phyloP scores from a whole-genome alignment of 1,140 invertebrate species.

The Stegodyphus dumicola region DNA sequence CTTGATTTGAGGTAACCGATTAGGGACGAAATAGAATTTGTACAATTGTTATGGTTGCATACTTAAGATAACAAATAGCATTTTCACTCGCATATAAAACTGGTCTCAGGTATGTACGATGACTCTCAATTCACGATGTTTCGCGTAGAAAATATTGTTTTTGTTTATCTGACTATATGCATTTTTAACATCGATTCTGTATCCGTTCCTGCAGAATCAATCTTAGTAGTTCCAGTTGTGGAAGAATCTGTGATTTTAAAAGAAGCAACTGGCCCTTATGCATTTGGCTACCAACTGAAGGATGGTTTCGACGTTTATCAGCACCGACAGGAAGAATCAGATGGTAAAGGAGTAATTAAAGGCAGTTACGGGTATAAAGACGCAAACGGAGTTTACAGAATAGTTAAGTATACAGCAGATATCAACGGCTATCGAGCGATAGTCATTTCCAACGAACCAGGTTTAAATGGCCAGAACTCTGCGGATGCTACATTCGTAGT shows the following conservation, averaged over 20 bases:
- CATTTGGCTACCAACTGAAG: conserved; percentile 61
- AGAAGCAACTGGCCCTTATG: conserved; percentile 50
- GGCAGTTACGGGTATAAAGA: conserved; percentile 62
- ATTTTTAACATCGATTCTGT: not conserved
- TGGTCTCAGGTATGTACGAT: not conserved
- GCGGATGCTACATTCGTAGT: not conserved
- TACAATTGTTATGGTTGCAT: not conserved
- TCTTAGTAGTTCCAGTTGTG: not conserved
- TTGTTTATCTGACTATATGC: not conserved
- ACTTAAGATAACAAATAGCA: not conserved
- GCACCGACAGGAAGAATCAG: conserved; percentile 57
- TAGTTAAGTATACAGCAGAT: conserved; percentile 55
- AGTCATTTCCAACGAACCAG: conserved; percentile 10
- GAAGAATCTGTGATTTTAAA: not conserved
- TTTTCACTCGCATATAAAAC: not conserved
- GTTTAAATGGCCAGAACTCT: not conserved
- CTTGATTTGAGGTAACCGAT: not conserved
- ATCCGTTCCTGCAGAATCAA: not conserved
- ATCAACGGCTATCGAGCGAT: conserved; percentile 15
- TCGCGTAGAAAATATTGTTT: not conserved
- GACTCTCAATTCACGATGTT: not conserved
- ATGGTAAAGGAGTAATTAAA: conserved; percentile 47
- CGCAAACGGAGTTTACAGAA: conserved; percentile 55
- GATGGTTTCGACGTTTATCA: conserved; percentile 60
- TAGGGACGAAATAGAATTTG: not conserved